Percentiles rank a stretch among this genome's conserved stretches.
Conservation (phyloP, 2,797 vertebrate genomes). For the Carcharodon carcharias region DNA sequence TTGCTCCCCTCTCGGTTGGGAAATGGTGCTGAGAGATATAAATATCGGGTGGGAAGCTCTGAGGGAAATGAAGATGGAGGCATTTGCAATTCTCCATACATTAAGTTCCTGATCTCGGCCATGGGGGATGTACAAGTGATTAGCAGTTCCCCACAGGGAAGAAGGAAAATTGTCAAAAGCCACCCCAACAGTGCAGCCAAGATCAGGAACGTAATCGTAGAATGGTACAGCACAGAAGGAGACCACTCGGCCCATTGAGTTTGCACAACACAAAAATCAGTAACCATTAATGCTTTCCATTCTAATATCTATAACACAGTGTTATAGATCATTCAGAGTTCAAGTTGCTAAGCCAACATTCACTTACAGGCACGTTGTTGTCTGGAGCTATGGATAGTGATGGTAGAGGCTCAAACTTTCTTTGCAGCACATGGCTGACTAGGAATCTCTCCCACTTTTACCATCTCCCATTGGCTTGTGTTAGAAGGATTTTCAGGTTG, state of each 20-base stretch:
- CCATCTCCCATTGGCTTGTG: too few relatives aligned
- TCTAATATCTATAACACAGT: not conserved
- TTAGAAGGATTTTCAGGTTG: too few relatives aligned
- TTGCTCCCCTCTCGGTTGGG: not conserved
- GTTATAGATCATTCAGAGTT: too few relatives aligned
- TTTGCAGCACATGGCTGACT: too few relatives aligned
- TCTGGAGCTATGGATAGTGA: too few relatives aligned
- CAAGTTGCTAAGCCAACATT: too few relatives aligned
- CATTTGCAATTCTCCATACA: not conserved
- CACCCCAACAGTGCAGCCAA: not conserved
- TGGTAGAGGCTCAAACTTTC: too few relatives aligned
- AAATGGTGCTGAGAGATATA: not conserved
- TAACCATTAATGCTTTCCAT: not conserved
- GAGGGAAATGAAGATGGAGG: not conserved
- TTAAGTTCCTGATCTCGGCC: not conserved
- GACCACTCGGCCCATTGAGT: not conserved
- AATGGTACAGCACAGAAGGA: not conserved
- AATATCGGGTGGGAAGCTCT: not conserved
- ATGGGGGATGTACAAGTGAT: not conserved
- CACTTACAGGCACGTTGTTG: too few relatives aligned
- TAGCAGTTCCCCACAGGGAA: not conserved
- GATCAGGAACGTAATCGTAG: not conserved
- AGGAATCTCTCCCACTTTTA: too few relatives aligned
- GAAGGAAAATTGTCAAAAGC: not conserved
- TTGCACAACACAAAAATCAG: not conserved